Evolutionary conservation across 2,797 vertebrate genomes (phyloP).

Genomic region (Mus spretus): DNA sequence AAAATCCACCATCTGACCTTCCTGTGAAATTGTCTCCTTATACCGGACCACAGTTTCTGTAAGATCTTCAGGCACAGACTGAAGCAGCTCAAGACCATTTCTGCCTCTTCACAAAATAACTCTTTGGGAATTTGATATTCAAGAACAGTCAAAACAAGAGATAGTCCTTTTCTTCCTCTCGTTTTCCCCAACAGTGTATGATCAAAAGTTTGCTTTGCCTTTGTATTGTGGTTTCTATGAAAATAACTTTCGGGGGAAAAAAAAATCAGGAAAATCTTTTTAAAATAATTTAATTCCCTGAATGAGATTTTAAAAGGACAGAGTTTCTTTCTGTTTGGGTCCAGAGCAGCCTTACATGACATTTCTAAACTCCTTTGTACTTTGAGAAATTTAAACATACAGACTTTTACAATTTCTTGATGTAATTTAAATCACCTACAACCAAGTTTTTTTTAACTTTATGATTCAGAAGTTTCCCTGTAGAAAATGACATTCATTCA

Average conservation of each 20-base stretch:
- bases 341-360: slow-evolving; percentile 83
- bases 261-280: slow-evolving; percentile 69
- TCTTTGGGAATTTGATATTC: slow-evolving; percentile 78
- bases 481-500: slow-evolving; percentile 68
- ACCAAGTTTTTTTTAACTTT: slow-evolving; percentile 79
- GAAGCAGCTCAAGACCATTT: slow-evolving; percentile 86
- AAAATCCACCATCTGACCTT: slow-evolving; percentile 92
- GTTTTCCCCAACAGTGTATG: not conserved
- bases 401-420: slow-evolving; percentile 77
- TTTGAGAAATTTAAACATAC: slow-evolving; percentile 72
- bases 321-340: slow-evolving; percentile 81
- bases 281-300: slow-evolving; percentile 77
- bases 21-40: slow-evolving; percentile 82
- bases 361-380: slow-evolving; percentile 81
- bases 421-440: slow-evolving; percentile 71
- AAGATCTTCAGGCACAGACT: slow-evolving; percentile 87
- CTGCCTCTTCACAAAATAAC: slow-evolving; percentile 85
- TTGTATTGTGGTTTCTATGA: slow-evolving; percentile 76
- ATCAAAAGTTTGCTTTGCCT: slow-evolving; percentile 78
- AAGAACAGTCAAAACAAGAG: slow-evolving; percentile 80
- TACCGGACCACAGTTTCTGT: slow-evolving; percentile 82
- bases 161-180: slow-evolving; percentile 70
- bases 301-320: slow-evolving; percentile 79
- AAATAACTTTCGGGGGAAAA: slow-evolving; percentile 79
- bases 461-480: slow-evolving; percentile 67